phyloP scores from a whole-genome alignment of 2,888 invertebrate genomes.

The Diloba caeruleocephala region DNA sequence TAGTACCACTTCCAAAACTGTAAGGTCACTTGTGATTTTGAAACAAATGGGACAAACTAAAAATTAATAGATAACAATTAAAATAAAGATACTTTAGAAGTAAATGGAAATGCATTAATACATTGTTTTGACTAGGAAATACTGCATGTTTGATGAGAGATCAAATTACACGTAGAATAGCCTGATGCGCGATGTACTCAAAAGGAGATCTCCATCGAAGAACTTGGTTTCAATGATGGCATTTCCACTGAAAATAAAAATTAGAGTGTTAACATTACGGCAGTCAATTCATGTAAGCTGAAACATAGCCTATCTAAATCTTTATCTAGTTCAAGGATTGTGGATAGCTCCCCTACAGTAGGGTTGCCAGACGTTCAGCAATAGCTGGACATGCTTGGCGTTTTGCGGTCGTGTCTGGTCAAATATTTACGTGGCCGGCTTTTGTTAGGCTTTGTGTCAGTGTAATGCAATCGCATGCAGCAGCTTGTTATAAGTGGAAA shows the following conservation, averaged over 20 bases:
- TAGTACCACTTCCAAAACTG: conserved; percentile 25
- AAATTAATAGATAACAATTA: conserved; percentile 6
- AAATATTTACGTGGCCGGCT: too few relatives aligned
- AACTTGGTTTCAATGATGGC: conserved; percentile 99
- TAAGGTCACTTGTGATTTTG: conserved; percentile 56
- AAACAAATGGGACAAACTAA: conserved; percentile 23
- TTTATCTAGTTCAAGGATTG: too few relatives aligned
- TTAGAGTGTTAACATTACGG: not conserved
- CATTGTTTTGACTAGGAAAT: conserved; percentile 78
- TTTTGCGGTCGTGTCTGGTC: too few relatives aligned
- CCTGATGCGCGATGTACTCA: conserved; percentile 98
- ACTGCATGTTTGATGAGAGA: conserved; percentile 42
- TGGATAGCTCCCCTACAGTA: too few relatives aligned
- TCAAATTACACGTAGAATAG: conserved; percentile 95
- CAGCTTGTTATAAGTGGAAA: too few relatives aligned
- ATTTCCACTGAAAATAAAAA: conserved; percentile 93
- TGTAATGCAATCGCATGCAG: too few relatives aligned
- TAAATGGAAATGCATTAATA: conserved; percentile 46
- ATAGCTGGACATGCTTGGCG: too few relatives aligned
- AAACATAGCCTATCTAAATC: too few relatives aligned
- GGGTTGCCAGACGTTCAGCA: too few relatives aligned
- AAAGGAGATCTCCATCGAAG: conserved; percentile 97
- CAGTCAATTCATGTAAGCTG: too few relatives aligned
- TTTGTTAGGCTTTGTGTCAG: too few relatives aligned
- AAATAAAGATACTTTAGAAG: conserved; percentile 22